phyloP scores from a whole-genome alignment of 2,888 invertebrate genomes.

The Argynnis bischoffii region DNA sequence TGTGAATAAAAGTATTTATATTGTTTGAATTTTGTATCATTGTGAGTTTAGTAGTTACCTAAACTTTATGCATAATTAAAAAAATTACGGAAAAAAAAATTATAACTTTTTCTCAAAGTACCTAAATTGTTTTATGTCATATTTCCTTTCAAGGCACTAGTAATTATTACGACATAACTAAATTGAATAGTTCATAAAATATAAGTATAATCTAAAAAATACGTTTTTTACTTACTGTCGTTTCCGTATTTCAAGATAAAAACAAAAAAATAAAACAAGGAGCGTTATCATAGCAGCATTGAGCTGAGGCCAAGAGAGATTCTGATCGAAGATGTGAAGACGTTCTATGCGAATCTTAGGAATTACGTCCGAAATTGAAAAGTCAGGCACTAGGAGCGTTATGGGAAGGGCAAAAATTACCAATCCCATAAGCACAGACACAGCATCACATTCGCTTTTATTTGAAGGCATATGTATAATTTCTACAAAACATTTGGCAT shows the following conservation, averaged over 20 bases:
- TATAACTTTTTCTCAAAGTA: too few species aligned
- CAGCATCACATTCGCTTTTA: constrained; percentile 41
- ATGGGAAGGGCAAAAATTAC: constrained; percentile 66
- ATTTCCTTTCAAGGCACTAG: too few species aligned
- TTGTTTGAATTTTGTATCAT: too few species aligned
- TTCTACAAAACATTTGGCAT: constrained; percentile 28
- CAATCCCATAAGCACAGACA: constrained; percentile 42
- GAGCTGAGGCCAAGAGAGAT: constrained; percentile 63
- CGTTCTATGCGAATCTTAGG: constrained; percentile 65
- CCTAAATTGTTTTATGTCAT: too few species aligned
- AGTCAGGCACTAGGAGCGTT: constrained; percentile 63
- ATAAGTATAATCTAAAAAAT: background rate
- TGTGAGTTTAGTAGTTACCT: too few species aligned
- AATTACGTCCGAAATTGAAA: constrained; percentile 65
- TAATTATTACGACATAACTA: too few species aligned
- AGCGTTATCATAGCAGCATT: constrained; percentile 53
- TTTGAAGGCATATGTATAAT: constrained; percentile 47
- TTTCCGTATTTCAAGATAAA: constrained; percentile 69
- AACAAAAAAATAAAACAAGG: constrained; percentile 59
- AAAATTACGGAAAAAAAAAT: too few species aligned
- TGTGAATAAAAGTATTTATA: background rate
- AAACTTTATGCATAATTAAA: too few species aligned
- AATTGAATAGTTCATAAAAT: background rate
- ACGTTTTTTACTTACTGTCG: constrained; percentile 57
- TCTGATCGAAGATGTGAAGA: constrained; percentile 56